These are phyloP conservation scores for Xestoiulus laeticollis DNA, from an alignment of 2,888 invertebrate genomes.

Conservation along the genomic window DNA sequence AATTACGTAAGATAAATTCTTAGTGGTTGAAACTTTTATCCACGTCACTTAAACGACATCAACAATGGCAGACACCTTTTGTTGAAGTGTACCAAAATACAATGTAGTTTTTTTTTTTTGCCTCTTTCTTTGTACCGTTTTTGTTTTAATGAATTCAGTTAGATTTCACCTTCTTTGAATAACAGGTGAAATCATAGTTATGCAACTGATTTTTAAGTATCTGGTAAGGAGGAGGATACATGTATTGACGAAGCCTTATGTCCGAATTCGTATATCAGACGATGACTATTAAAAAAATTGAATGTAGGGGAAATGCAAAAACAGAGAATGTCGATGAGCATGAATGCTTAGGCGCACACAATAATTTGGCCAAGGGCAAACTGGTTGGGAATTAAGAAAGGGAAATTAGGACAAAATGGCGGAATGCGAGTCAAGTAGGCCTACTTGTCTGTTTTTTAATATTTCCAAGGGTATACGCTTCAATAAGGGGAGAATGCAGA, in stretches of 20 bases:
- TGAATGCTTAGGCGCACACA: neutral
- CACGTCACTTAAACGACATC: neutral
- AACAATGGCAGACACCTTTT: neutral
- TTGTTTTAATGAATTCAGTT: neutral
- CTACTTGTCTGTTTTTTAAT: neutral
- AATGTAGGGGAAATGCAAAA: neutral
- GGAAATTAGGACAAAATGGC: constrained; percentile 26
- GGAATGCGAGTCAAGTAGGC: constrained; percentile 26
- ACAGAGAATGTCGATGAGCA: neutral
- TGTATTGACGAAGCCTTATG: neutral
- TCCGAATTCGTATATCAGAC: neutral
- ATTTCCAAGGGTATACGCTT: constrained; percentile 16
- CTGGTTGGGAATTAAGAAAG: constrained; percentile 26
- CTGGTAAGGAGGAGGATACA: neutral
- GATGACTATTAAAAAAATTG: neutral
- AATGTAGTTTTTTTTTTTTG: neutral
- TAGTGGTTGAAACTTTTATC: neutral
- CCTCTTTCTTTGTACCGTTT: too few relatives aligned
- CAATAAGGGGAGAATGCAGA: neutral
- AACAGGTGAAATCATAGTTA: neutral
- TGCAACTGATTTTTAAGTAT: neutral
- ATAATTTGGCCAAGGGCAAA: constrained; percentile 26
- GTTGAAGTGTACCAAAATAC: neutral
- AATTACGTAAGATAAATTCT: neutral
- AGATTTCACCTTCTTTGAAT: neutral